Base-by-base conservation (phyloP, 2,113 vertebrate genomes). In the Brachyistius frenatus region DNA sequence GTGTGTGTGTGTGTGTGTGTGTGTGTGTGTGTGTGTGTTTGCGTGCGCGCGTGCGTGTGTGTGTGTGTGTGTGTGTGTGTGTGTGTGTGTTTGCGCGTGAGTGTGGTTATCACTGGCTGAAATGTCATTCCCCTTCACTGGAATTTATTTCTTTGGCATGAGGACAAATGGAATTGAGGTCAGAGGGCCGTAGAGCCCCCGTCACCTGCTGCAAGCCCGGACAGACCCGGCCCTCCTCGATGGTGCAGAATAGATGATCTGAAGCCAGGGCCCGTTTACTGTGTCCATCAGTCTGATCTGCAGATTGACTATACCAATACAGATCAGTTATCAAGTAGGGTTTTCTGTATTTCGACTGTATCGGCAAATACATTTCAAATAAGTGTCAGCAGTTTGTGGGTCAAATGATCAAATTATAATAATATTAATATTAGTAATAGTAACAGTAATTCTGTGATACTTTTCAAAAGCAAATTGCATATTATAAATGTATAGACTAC, bases 101-200 rank as follows among this genome's bases (percentile, higher is more conserved):
- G 60, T 7, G 3, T 55, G 54, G 35, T 84, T 76, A 57, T 78
- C 35, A 30, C 36, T 30, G 71, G 39, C 69, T 70, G 23, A 81
- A 84, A 66, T 83, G 83, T 85, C 63, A 80, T 69, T 83, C 74
- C 67, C 64, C 70, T 72, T 85, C 68, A 33, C 76, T 87, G 77
- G 76, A 72, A 86, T 84, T 80, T 58, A 65, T 80, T 88, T 39
- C 37, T 52, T 69, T 89, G 87, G 80, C 84, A 47, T 53, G 13
- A 72, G 76, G 69, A 88, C 84, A 84, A 85, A 76, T 78, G 31
- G 75, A 86, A 85, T 90, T 86, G 80, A 88, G 91, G 81, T 92
- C 87, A 85, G 23, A 63, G 80, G 74, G 35, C 80, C 60, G 57
- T 55, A 41, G 67, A 86, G 84, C 82, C 82, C 83, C 84, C 89